Base-by-base conservation (phyloP, 2,888 invertebrate genomes). In the Morpho deidamia region DNA sequence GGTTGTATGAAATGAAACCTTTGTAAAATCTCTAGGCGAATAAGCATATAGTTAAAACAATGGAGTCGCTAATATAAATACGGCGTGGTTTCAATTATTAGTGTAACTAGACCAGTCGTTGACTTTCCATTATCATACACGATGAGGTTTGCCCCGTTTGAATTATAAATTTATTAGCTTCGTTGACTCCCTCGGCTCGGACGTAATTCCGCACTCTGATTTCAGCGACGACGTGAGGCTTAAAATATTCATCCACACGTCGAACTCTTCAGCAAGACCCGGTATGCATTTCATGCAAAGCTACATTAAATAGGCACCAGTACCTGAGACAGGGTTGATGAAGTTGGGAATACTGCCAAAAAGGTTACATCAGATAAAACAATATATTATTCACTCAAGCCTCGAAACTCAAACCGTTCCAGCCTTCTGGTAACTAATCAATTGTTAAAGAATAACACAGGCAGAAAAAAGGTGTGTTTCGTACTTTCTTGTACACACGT, bases 71-170 rank as follows among this genome's bases (percentile, higher is more conserved):
- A 55, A 56, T 61, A 60, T 62, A 64, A 61, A 62, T 63, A 61
- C 57, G 61, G 41, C 55, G 60, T 62, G 65, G 65, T 63, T 70
- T 67, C 63, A 66, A 71, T 70, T 69, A 71, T 70, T 71, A 71
- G 63, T 67, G 58, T 65, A 70, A 71, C 68, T 69, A 66, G 68
- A 66, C 68, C 64, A 72, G 66, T 68, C 67, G 74, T 76, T 73
- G 72, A 74, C 72, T 76, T 76, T 76, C 70, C 74, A 82, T 83
- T 83, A 82, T 78, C 77, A 83, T 81, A 82, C 66, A 61, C 63
- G 71, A 83, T 82, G 83, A 83, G 76, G 64, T 71, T 69, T 62
- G 64, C 67, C 70, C 61, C 68, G 67, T 63, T 62, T 55, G 72
- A 73, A 73, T 83, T 78, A 81, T 74, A 78, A 74, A 85, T 83